Conservation (phyloP, 2,797 vertebrate species). For the Melanotaenia pygmaea region DNA sequence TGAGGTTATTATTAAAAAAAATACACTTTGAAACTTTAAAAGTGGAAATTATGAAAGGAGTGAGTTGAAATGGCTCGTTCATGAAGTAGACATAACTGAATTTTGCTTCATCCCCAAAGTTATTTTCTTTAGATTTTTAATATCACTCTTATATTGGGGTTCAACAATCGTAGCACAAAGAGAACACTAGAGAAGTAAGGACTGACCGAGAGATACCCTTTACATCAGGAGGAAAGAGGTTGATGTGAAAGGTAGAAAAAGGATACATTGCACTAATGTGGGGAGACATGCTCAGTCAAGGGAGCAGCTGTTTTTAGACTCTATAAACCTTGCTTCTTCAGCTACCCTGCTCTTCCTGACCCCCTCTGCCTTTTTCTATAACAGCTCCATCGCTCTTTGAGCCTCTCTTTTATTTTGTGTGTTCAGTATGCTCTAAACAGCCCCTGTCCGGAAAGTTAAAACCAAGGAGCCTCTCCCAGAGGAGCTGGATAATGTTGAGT, state of each 20-base stretch:
- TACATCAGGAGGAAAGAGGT: conserved; percentile 15
- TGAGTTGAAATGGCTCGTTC: not conserved
- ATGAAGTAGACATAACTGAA: not conserved
- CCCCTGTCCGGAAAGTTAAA: conserved; percentile 27
- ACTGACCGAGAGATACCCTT: conserved; percentile 13
- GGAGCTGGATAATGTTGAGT: conserved; percentile 28
- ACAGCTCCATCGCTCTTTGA: conserved; percentile 14
- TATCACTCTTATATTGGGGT: not conserved
- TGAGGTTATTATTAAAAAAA: not conserved
- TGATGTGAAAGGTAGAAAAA: conserved; percentile 27
- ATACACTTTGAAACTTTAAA: not conserved
- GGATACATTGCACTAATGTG: conserved; percentile 69
- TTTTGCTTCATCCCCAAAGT: not conserved
- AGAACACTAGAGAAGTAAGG: not conserved
- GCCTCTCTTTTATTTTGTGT: conserved; percentile 18
- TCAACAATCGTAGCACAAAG: not conserved
- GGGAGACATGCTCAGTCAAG: conserved; percentile 66
- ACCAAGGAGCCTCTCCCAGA: conserved; percentile 34
- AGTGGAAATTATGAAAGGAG: not conserved
- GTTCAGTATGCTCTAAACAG: conserved; percentile 38
- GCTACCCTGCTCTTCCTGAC: conserved; percentile 41
- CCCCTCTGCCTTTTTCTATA: conserved; percentile 13
- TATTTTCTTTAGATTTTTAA: not conserved
- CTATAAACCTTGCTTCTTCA: conserved; percentile 44
- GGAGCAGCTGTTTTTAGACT: conserved; percentile 76